Evolutionary conservation across 2,797 vertebrate species (phyloP).

Genomic region (Odontamblyopus lacepedii): DNA sequence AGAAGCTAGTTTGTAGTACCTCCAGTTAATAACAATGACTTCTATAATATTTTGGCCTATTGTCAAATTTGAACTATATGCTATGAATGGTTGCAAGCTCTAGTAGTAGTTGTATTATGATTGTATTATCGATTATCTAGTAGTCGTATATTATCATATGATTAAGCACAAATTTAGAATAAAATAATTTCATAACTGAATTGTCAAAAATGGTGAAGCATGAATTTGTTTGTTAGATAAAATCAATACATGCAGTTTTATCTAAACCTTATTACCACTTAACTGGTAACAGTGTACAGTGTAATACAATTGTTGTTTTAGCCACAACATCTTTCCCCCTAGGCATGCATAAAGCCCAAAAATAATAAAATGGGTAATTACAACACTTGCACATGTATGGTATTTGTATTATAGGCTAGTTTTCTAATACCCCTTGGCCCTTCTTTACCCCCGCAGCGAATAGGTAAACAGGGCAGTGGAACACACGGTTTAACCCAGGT

Average conservation of each 20-base stretch:
- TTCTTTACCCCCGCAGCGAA: slow-evolving; percentile 24
- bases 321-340: slow-evolving; percentile 14
- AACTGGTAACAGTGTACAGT: background rate
- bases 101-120: background rate
- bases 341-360: slow-evolving; percentile 44
- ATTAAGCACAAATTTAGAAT: background rate
- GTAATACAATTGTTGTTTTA: background rate
- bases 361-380: slow-evolving; percentile 58
- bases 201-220: background rate
- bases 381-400: slow-evolving; percentile 35
- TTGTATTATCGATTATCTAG: no score
- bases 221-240: background rate
- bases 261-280: background rate
- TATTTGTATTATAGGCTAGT: slow-evolving; percentile 60
- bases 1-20: background rate
- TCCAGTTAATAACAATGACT: background rate
- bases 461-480: slow-evolving; percentile 40
- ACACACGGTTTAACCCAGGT: slow-evolving; percentile 41
- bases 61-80: background rate
- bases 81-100: background rate
- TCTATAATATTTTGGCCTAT: background rate
- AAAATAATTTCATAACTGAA: background rate
- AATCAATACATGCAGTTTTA: background rate
- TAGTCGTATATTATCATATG: no score
- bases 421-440: slow-evolving; percentile 49